These are phyloP conservation scores for Drosophila differens DNA, from an alignment of 2,888 invertebrate genomes.

Conservation along the genomic window DNA sequence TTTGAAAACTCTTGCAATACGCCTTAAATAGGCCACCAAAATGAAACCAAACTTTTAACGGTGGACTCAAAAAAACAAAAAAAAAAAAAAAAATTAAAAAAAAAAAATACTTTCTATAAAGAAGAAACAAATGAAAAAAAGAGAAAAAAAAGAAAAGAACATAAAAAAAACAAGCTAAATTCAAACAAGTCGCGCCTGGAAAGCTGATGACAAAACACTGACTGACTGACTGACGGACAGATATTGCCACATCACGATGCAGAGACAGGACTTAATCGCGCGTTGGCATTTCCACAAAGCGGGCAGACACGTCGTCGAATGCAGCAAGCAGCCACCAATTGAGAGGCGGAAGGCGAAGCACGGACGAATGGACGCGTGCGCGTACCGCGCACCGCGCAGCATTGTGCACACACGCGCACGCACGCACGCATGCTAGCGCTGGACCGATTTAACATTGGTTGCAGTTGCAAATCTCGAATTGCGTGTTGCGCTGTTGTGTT, in stretches of 20 bases:
- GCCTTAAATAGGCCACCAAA: conserved; percentile 2
- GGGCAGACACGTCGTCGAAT: conserved; percentile 18
- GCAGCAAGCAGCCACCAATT: neutral
- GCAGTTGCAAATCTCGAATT: conserved; percentile 3
- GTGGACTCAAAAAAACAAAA: neutral
- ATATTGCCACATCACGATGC: conserved; percentile 14
- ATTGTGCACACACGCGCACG: neutral
- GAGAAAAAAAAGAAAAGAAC: neutral
- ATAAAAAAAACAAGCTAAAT: conserved; percentile 10
- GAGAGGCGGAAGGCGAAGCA: neutral
- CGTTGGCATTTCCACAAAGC: conserved; percentile 18
- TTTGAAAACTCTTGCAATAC: conserved; percentile 9
- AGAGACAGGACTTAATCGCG: conserved; percentile 3
- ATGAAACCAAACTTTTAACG: conserved; percentile 22
- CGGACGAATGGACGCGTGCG: neutral
- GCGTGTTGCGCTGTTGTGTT: conserved; percentile 48
- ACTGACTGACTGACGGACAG: neutral
- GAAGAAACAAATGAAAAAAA: neutral
- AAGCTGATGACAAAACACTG: neutral
- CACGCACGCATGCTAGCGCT: conserved; percentile 14
- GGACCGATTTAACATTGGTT: conserved; percentile 14
- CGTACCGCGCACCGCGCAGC: neutral
- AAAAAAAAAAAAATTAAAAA: neutral
- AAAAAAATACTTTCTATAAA: neutral
- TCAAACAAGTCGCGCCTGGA: conserved; percentile 1